Evolutionary conservation across 2,888 invertebrate genomes (phyloP).

Genomic region (Punctoribates punctum): DNA sequence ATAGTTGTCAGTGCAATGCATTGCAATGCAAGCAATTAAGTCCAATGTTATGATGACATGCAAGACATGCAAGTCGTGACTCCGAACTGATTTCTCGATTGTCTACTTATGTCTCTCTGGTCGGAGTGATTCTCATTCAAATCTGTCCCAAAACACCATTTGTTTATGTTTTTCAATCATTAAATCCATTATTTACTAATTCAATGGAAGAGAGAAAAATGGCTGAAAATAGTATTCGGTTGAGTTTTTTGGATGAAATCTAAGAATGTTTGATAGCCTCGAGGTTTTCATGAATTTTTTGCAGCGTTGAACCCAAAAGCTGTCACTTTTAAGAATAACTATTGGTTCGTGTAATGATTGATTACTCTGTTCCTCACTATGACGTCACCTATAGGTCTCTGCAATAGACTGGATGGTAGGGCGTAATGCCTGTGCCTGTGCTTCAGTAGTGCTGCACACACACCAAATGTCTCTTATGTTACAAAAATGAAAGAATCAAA

Average conservation of each 20-base stretch:
- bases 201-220: neutral
- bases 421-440: slow-evolving; percentile 10
- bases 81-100: neutral
- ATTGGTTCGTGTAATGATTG: slow-evolving; percentile 36
- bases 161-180: slow-evolving; percentile 7
- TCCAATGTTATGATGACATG: slow-evolving; percentile 31
- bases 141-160: neutral
- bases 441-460: neutral
- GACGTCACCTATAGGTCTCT: slow-evolving; percentile 34
- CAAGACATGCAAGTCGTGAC: slow-evolving; percentile 29
- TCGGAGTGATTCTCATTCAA: neutral
- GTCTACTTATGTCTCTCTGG: neutral
- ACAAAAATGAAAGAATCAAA: slow-evolving; percentile 22
- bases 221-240: slow-evolving; percentile 20
- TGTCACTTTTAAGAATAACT: slow-evolving; percentile 37
- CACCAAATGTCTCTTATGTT: slow-evolving; percentile 35
- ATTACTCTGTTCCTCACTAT: slow-evolving; percentile 35
- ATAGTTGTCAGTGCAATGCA: neutral
- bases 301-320: slow-evolving; percentile 34
- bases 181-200: slow-evolving; percentile 8
- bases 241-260: slow-evolving; percentile 1
- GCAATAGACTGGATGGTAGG: neutral
- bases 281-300: slow-evolving; percentile 35
- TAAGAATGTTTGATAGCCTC: slow-evolving; percentile 29
- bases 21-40: slow-evolving; percentile 23